Percentiles rank a stretch among this genome's conserved stretches.
phyloP scores from a whole-genome alignment of 2,797 vertebrate genomes.

The Gobionotothen gibberifrons region DNA sequence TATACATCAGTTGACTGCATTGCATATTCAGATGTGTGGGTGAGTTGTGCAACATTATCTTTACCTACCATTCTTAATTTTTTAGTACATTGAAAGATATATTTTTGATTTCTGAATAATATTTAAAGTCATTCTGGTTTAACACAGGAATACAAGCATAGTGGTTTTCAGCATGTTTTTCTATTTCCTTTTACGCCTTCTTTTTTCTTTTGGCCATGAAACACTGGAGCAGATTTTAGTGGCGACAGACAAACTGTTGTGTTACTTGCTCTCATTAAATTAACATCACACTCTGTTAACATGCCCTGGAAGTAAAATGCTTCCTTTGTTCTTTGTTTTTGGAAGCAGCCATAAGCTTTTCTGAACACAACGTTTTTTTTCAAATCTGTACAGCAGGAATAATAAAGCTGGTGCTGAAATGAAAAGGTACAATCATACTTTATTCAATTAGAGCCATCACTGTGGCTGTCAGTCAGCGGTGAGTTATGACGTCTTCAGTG shows the following conservation, averaged over 20 bases:
- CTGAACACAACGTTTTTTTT: constrained; percentile 24
- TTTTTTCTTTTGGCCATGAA: constrained; percentile 12
- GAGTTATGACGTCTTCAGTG: constrained; percentile 47
- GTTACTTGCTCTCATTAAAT: constrained; percentile 55
- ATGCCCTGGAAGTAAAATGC: constrained; percentile 35
- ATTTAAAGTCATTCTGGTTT: background rate
- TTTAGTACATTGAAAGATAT: background rate
- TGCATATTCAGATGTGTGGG: constrained; percentile 1
- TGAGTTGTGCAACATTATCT: constrained; percentile 15
- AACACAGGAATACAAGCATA: constrained; percentile 7
- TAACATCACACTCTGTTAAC: constrained; percentile 53
- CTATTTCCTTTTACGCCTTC: background rate
- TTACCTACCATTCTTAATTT: background rate
- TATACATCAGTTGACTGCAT: constrained; percentile 1
- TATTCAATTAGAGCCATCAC: constrained; percentile 32
- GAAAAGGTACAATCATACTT: constrained; percentile 3
- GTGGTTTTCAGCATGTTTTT: constrained; percentile 13
- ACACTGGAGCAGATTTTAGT: constrained; percentile 32
- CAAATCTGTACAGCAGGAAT: constrained; percentile 14
- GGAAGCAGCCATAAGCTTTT: constrained; percentile 31
- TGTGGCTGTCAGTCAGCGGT: constrained; percentile 34
- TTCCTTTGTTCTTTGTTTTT: constrained; percentile 50
- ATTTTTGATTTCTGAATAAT: background rate
- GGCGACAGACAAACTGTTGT: constrained; percentile 34
- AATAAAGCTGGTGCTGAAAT: constrained; percentile 20